A percentile compares a stretch with the other conserved stretches of the same genome.
phyloP scores from a whole-genome alignment of 2,113 vertebrate species.

The Oryctolagus cuniculus region mOryCun1.1 NC_091434.1:84630501-84631000 shows the following conservation, averaged over 20 bases:
- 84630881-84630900: background rate
- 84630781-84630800: background rate
- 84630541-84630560: background rate
- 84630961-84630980: background rate
- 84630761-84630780: background rate
- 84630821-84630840: background rate
- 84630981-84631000: background rate
- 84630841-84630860: background rate
- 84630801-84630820: background rate
- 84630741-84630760: background rate
- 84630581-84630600: background rate
- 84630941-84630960: background rate
- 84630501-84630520: background rate
- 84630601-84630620: background rate
- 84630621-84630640: background rate
- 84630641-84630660: background rate
- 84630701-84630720: background rate
- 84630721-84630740: background rate
- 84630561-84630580: background rate
- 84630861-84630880: background rate
- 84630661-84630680: background rate
- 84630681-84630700: background rate
- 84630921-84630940: background rate
- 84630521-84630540: background rate
- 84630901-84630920: background rate